These are phyloP conservation scores for Scotopteryx bipunctaria DNA, from an alignment of 2,888 invertebrate species.

Conservation along the genomic window DNA sequence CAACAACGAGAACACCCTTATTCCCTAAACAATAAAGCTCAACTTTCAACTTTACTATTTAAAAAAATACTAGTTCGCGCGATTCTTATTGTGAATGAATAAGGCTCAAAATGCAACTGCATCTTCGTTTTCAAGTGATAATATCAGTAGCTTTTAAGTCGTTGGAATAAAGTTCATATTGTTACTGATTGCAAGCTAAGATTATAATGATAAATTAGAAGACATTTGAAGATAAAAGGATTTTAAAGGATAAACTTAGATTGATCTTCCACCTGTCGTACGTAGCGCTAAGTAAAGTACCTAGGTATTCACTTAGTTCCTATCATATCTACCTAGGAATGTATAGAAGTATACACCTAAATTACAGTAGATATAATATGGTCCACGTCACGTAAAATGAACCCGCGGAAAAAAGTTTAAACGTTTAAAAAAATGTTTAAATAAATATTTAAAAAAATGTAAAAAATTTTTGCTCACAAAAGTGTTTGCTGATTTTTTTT, in stretches of 20 bases:
- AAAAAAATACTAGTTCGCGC: not conserved
- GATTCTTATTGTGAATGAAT: not conserved
- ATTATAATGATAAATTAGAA: constrained; percentile 2
- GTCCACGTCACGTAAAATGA: too few species aligned
- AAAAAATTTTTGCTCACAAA: too few species aligned
- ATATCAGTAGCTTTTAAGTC: not conserved
- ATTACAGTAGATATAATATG: too few species aligned
- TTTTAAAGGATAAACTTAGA: not conserved
- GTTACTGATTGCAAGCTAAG: not conserved
- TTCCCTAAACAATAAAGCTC: not conserved
- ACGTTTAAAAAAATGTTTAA: too few species aligned
- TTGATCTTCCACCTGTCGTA: not conserved
- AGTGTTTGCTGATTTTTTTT: too few species aligned
- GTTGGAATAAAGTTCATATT: constrained; percentile 2
- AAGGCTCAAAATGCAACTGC: constrained; percentile 1
- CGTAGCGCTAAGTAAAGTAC: too few species aligned
- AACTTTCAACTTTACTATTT: constrained; percentile 1
- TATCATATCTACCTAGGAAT: too few species aligned
- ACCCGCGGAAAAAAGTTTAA: too few species aligned
- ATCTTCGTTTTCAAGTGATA: not conserved
- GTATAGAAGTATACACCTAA: too few species aligned
- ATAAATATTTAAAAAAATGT: too few species aligned
- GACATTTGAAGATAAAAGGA: not conserved
- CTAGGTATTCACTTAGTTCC: too few species aligned
- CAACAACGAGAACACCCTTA: constrained; percentile 14